Conservation (phyloP, 2,113 vertebrate species). For the Heterotilapia buettikoferi region DNA sequence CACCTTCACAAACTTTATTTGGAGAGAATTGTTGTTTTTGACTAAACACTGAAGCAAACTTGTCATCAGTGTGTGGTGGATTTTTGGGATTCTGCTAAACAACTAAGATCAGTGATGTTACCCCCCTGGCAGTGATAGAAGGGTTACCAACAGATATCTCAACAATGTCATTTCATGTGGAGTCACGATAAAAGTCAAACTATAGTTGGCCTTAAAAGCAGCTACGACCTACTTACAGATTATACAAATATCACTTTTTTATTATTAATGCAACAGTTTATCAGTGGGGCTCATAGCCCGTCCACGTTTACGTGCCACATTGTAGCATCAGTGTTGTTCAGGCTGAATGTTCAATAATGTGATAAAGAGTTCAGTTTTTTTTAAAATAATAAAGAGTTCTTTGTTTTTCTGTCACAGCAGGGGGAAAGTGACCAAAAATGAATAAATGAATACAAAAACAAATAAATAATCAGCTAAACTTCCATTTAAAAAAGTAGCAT, state of each 20-base stretch:
- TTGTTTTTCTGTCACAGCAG: not conserved
- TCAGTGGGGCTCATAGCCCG: not conserved
- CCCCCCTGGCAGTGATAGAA: not conserved
- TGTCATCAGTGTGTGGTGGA: not conserved
- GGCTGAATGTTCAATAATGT: not conserved
- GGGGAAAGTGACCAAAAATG: fast-evolving
- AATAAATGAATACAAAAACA: not conserved
- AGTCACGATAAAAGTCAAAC: not conserved
- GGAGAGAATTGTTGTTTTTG: not conserved
- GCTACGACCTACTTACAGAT: not conserved
- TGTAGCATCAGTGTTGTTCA: not conserved
- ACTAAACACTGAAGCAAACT: not conserved
- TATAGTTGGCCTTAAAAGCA: not conserved
- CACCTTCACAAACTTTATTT: not conserved
- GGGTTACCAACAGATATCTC: fast-evolving
- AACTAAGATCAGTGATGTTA: fast-evolving
- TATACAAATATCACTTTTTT: not conserved
- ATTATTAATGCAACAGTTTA: not conserved
- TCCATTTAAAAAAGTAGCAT: not conserved
- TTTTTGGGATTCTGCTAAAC: not conserved
- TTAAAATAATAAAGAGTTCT: not conserved
- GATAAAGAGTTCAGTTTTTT: not conserved
- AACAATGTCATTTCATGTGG: not conserved
- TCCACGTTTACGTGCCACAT: fast-evolving
- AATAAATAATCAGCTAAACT: not conserved